phyloP scores from a whole-genome alignment of 1,140 invertebrate species.

The Euura saliciscinereae region DNA sequence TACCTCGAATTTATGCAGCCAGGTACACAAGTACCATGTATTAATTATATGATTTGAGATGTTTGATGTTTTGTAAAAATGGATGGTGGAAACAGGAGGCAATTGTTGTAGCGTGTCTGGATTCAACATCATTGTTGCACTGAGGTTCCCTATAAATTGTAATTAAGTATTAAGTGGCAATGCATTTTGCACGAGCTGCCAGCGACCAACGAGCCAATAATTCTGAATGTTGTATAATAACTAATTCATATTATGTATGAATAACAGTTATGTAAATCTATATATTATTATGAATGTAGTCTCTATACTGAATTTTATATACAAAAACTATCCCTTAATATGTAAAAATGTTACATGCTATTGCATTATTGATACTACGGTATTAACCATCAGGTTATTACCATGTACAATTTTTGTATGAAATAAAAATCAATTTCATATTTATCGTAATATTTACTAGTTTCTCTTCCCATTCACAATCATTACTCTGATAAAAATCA shows the following conservation, averaged over 20 bases:
- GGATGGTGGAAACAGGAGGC: not conserved
- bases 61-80: not conserved
- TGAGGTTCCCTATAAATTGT: not conserved
- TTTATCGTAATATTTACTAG: not conserved
- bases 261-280: constrained; percentile 7
- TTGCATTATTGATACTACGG: constrained; percentile 1
- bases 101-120: not conserved
- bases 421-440: constrained; percentile 6
- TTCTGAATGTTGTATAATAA: not conserved
- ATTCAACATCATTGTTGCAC: not conserved
- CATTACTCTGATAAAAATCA: too few relatives aligned
- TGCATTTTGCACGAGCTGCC: not conserved
- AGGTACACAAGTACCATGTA: too few relatives aligned
- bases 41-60: too few relatives aligned
- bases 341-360: constrained; percentile 7
- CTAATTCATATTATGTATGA: not conserved
- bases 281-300: constrained; percentile 8
- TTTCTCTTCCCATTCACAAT: too few relatives aligned
- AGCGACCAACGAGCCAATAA: constrained; percentile 6
- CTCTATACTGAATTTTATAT: constrained; percentile 7
- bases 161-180: not conserved
- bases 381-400: not conserved
- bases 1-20: too few relatives aligned
- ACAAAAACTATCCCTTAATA: not conserved
- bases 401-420: not conserved